Base-by-base conservation (phyloP, 2,888 invertebrate species). In the Adela reaumurella region DNA sequence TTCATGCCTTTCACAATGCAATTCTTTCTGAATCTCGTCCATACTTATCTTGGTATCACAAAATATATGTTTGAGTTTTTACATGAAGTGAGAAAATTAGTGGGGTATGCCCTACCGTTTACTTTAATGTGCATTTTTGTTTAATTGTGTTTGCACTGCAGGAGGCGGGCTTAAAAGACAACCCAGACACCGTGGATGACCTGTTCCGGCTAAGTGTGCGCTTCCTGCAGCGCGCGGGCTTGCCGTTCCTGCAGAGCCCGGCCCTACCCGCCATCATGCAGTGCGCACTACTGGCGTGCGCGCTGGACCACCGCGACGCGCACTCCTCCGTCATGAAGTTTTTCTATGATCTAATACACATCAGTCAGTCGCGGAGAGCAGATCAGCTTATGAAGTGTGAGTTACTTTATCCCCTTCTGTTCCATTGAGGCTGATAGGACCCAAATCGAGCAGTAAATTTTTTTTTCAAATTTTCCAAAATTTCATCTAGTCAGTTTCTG, bases 141-240 rank as follows among this genome's bases (percentile, higher is more conserved):
- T 4, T 24, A 24, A 24, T 8, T 24, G 4, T 24, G 14, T n/a
- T 35, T 14, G n/a, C 35, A 8, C 14, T 35, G 11, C 85, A 83
- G 57, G 83, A 85, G 51, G 83, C 89, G 61, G 96, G 95, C 0
- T 77, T 97, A 44, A 81, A 87, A 51, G 90, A 96, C 67, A 92
- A 98, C 78, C 98, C 99, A 0, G 98, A 99, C 62, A 98, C 97
- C 0, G 95, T 99, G 0, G 99, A 99, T 64, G 99, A 99, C 65
- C 87, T 98, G 56, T 99, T 97, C 72, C 81, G 94, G 46, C 78
- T 95, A 29, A 91, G 91, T 59, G 83, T 87, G 46, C 79, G 91
- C 62, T 94, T 94, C 68, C 81, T 97, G 50, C 96, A 96, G 73
- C 86, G 94, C 58, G 86, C 90, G 49, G 92, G 97, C 1, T 70